These are phyloP conservation scores for Lithodes maja DNA, from an alignment of 2,888 invertebrate species.

Conservation along the genomic window DNA sequence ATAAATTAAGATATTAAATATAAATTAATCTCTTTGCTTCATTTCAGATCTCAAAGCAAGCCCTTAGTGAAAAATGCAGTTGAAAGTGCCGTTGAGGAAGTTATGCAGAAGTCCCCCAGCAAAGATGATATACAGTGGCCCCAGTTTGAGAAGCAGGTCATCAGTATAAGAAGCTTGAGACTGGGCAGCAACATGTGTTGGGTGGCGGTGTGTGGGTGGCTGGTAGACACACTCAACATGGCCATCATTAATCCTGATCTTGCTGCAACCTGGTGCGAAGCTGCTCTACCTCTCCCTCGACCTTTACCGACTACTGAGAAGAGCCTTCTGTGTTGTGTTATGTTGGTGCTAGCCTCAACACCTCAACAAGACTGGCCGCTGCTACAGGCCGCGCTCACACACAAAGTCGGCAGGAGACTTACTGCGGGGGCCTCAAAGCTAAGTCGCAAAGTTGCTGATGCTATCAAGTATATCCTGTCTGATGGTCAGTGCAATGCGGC, in stretches of 20 bases:
- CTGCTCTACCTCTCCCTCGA: conserved; percentile 42
- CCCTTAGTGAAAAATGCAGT: conserved; percentile 13
- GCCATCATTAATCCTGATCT: conserved; percentile 24
- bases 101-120: neutral
- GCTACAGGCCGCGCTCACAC: conserved; percentile 37
- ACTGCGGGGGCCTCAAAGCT: neutral
- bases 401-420: neutral
- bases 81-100: neutral
- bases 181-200: conserved; percentile 39
- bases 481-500: conserved; percentile 30
- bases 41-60: conserved; percentile 47
- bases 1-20: too few relatives aligned
- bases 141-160: conserved; percentile 39
- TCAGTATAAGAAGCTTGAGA: conserved; percentile 39
- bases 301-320: conserved; percentile 22
- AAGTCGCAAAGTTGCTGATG: neutral
- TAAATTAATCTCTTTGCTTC: neutral
- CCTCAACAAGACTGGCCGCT: conserved; percentile 55
- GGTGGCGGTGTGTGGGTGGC: conserved; percentile 21
- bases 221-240: conserved; percentile 34
- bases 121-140: conserved; percentile 27
- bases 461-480: conserved; percentile 36
- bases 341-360: conserved; percentile 26
- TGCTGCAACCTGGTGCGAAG: conserved; percentile 23
- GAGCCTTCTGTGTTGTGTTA: conserved; percentile 27